Evolutionary conservation across 2,113 vertebrate species (phyloP).

Genomic region (Corythaeola cristata): DNA sequence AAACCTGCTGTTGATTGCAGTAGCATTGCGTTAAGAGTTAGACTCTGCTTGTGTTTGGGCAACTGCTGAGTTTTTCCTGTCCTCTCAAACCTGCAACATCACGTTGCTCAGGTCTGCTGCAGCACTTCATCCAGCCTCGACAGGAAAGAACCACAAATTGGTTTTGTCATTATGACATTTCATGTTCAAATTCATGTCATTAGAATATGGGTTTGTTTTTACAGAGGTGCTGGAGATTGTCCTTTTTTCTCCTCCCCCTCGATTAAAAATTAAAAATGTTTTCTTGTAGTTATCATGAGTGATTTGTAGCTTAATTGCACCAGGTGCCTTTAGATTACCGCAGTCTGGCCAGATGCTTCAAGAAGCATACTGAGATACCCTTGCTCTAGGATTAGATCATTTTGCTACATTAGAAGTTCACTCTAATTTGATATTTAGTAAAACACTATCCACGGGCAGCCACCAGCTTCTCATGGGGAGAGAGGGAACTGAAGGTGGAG

Average conservation of each 20-base stretch:
- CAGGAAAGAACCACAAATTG: background rate
- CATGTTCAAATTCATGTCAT: background rate
- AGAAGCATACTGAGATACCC: background rate
- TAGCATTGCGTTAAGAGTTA: background rate
- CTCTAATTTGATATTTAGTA: background rate
- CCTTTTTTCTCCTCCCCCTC: background rate
- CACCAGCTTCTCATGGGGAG: background rate
- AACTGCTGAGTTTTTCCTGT: background rate
- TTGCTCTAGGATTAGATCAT: accelerated
- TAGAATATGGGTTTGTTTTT: background rate
- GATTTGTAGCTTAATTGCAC: background rate
- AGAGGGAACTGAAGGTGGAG: background rate
- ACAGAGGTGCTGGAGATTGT: background rate
- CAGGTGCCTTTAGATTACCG: background rate
- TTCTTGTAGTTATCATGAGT: background rate
- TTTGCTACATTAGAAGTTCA: background rate
- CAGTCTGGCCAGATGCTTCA: background rate
- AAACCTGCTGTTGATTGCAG: background rate
- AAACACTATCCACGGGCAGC: background rate
- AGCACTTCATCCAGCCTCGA: background rate
- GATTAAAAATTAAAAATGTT: background rate
- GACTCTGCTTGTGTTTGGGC: background rate
- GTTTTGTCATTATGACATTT: background rate
- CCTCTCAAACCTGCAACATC: background rate
- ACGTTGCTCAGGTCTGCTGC: accelerated